A percentile compares a stretch with the other conserved stretches of the same genome.
Evolutionary conservation across 2,113 vertebrate genomes (phyloP).

Genomic region (Gambusia affinis): DNA sequence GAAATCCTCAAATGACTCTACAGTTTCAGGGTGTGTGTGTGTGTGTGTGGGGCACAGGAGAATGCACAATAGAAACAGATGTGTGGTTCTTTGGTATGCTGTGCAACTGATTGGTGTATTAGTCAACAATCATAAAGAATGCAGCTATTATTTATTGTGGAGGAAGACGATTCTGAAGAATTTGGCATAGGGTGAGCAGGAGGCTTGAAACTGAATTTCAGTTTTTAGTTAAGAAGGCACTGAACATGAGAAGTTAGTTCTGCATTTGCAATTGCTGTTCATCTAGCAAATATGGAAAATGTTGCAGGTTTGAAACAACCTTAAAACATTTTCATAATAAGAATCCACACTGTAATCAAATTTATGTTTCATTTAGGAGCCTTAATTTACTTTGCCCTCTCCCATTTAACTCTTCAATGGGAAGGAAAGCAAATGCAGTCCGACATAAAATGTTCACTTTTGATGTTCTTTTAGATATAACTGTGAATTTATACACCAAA

Average conservation of each 20-base stretch:
- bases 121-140: no score
- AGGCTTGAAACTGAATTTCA: not conserved
- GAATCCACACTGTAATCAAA: not conserved
- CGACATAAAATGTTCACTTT: not conserved
- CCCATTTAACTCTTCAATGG: not conserved
- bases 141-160: not conserved
- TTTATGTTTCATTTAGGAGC: not conserved
- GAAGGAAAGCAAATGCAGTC: not conserved
- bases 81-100: not conserved
- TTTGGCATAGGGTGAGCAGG: not conserved
- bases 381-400: not conserved
- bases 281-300: not conserved
- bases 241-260: not conserved
- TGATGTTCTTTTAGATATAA: not conserved
- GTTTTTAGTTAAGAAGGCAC: not conserved
- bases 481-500: not conserved
- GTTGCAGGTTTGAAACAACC: not conserved
- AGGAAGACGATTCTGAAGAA: not conserved
- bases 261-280: not conserved
- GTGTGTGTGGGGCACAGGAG: not conserved
- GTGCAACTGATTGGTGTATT: no score
- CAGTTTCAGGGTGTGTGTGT: not conserved
- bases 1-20: no score
- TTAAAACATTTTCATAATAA: not conserved
- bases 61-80: not conserved